Base-by-base conservation (phyloP, 2,797 vertebrate species). In the Squalus acanthias region DNA sequence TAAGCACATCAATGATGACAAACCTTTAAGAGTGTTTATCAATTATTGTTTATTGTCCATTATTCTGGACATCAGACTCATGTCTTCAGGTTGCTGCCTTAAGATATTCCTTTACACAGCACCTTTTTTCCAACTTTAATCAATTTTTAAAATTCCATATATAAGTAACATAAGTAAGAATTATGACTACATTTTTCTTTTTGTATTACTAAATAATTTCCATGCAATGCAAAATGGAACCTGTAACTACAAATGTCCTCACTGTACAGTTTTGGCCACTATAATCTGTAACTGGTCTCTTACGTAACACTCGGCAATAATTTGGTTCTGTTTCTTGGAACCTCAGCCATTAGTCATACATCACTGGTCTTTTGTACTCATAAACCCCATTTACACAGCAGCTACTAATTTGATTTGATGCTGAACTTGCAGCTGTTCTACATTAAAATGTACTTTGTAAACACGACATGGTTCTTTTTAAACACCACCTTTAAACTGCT, bases 391-490 rank as follows among this genome's bases (percentile, higher is more conserved):
- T 95, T 95, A 7, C 39, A 95, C 33, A 67, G 65, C 67, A 95
- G 12, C 65, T 70, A 13, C 69, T 95, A 74, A 95, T 95, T 72
- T 95, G 94, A 50, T 95, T 95, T 46, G 33, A 7, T 95, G 24
- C 46, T 72, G 50, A 95, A 74, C 53, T 72, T 95, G 67, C 69
- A 95, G 67, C 94, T 95, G 67, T 95, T 74, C 39, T 74, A 7
- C 69, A 72, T 95, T 95, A 74, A 95, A 95, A 57, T 95, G 8
- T 33, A 57, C 26, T 95, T 65, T 74, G 94, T 95, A 70, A 72
- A 74, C 94, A 95, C 94, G 33, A 39, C 39, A 70, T 20, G 50
- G 24, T 57, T 33, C 39, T 74, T 95, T 95, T 72, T 92, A 92
- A 92, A 92, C 89, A 39, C 33, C 89, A 92, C 63, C 50, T 74